phyloP scores from a whole-genome alignment of 1,140 invertebrate species.

The Aphelinus certus region DNA sequence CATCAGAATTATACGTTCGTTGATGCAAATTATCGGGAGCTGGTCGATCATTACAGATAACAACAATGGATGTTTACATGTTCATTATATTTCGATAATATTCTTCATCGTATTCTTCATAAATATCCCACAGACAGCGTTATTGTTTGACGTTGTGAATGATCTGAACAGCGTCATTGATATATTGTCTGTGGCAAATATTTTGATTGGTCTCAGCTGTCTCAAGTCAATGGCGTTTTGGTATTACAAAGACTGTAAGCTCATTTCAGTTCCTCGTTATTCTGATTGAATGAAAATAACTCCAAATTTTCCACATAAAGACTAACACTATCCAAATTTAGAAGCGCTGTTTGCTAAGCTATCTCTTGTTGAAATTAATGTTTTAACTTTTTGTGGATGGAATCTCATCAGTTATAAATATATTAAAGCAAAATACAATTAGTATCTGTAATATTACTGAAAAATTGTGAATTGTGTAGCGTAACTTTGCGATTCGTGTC shows the following conservation, averaged over 20 bases:
- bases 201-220: neutral
- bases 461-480: too few species aligned
- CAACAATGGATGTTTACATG: slow-evolving; percentile 6
- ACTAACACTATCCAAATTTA: too few species aligned
- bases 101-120: slow-evolving; percentile 27
- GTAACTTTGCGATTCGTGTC: too few species aligned
- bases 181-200: slow-evolving; percentile 20
- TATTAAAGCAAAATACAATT: too few species aligned
- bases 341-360: too few species aligned
- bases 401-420: too few species aligned
- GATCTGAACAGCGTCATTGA: slow-evolving; percentile 30
- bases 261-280: too few species aligned
- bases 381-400: too few species aligned
- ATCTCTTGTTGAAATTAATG: too few species aligned
- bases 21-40: slow-evolving; percentile 8
- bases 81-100: neutral
- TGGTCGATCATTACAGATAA: slow-evolving; percentile 5
- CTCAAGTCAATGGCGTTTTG: slow-evolving; percentile 20
- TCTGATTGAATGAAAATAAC: too few species aligned
- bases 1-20: slow-evolving; percentile 9
- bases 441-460: too few species aligned
- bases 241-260: slow-evolving; percentile 31
- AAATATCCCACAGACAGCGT: slow-evolving; percentile 22
- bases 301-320: too few species aligned
- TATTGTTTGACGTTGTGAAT: slow-evolving; percentile 1